Evolutionary conservation across 2,888 invertebrate species (phyloP).

Genomic region (Resseliella maxima): DNA sequence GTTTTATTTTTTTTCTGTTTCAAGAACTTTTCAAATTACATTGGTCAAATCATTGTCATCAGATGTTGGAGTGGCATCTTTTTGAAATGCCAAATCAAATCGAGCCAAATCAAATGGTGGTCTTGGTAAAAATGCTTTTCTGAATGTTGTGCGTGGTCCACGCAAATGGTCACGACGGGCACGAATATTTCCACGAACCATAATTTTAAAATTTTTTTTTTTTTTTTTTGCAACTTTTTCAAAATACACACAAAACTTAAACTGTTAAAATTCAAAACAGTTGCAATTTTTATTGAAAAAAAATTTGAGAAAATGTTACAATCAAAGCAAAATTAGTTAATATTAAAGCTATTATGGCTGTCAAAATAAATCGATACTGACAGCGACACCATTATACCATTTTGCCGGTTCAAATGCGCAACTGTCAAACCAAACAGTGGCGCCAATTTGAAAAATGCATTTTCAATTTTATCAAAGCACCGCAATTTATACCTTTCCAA

Average conservation of each 20-base stretch:
- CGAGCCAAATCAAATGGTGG: conserved; percentile 89
- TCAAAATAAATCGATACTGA: conserved; percentile 43
- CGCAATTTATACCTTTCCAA: no score
- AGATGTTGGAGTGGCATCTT: conserved; percentile 77
- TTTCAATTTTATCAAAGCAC: no score
- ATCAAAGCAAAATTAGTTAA: neutral
- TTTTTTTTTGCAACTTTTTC: no score
- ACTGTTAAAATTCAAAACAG: neutral
- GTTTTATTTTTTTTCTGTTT: neutral
- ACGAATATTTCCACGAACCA: conserved; percentile 81
- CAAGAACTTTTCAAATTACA: conserved; percentile 66
- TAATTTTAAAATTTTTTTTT: no score
- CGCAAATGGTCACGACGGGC: conserved; percentile 66
- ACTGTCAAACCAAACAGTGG: neutral
- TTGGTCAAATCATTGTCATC: conserved; percentile 89
- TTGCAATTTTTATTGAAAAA: neutral
- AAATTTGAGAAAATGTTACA: neutral
- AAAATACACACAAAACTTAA: no score
- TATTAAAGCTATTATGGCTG: neutral
- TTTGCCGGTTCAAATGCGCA: conserved; percentile 35
- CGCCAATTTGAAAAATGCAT: neutral
- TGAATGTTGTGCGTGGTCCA: conserved; percentile 69
- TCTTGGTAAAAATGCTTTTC: conserved; percentile 74
- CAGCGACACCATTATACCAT: conserved; percentile 13
- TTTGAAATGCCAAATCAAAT: conserved; percentile 90